Evolutionary conservation across 2,888 invertebrate genomes (phyloP), one percentile per base, ranked within the genome.

Genomic region (Smittia sp.): DNA sequence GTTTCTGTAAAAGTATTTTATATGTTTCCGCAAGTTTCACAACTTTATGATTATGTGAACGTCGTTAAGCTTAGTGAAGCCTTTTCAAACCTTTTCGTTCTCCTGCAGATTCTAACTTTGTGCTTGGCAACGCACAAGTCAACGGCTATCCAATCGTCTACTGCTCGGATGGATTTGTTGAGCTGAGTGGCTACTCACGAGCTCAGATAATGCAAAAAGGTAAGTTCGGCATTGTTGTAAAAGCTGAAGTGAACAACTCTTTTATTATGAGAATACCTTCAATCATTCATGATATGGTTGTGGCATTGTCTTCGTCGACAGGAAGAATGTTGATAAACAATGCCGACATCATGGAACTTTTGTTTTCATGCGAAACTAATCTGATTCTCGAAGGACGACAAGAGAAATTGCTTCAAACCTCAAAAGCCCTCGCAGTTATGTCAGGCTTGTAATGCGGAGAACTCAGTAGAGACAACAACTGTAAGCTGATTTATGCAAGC

Each of bases 131-230:
- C 86, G 96, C 96, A 77, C 96, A 96, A 85, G 96, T 95, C 79
- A 84, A 89, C 78, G 83, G 89, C 77, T 93, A 94, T 85, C 96
- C 96, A 78, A 96, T 96, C 85, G 96, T 96, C 79, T 96, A 96
- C 85, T 96, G 96, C 85, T 95, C 94, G 75, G 96, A 96, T 86
- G 96, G 96, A 75, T 96, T 96, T 86, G 94, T 94, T 84, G 96
- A 96, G 86, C 89, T 96, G 86, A 95, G 96, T 75, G 94, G 95
- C 77, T 95, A 91, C 85, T 88, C 93, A 77, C 87, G 96, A 79
- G 96, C 95, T 76, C 94, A 96, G 86, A 96, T 96, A 84, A 96
- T 96, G 96, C 95, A 96, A 85, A 95, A 95, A 82, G 93, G 82
- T 82, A 80, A 79, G 77, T 75, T 63, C 15, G 7, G 11, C 15